phyloP scores from a whole-genome alignment of 2,113 vertebrate species.

The Himantopus leucocephalus region DNA sequence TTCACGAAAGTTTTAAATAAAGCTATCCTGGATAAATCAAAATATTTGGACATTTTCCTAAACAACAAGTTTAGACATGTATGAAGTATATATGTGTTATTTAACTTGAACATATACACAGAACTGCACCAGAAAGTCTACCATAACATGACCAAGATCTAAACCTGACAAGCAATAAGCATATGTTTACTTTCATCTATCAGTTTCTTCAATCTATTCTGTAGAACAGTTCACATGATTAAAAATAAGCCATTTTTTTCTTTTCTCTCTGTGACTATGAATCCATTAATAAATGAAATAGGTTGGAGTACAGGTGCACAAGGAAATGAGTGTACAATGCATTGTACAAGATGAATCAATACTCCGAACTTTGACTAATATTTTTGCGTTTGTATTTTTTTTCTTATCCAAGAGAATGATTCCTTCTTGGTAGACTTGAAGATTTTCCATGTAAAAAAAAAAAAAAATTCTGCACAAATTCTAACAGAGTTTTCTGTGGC shows the following conservation, averaged over 20 bases:
- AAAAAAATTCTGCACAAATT: not conserved
- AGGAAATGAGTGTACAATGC: not conserved
- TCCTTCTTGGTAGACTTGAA: not conserved
- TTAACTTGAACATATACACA: not conserved
- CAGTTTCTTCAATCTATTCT: not conserved
- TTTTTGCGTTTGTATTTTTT: not conserved
- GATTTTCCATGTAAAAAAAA: not conserved
- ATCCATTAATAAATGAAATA: not conserved
- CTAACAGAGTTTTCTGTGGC: not conserved
- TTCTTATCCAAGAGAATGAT: not conserved
- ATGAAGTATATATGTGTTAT: not conserved
- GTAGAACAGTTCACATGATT: not conserved
- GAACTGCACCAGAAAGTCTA: not conserved
- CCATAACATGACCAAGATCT: accelerated
- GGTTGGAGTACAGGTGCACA: not conserved
- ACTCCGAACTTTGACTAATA: not conserved
- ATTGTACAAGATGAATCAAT: not conserved
- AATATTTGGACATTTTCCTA: not conserved
- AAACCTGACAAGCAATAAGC: not conserved
- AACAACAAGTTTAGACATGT: not conserved
- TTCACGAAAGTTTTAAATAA: not conserved
- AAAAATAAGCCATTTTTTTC: not conserved
- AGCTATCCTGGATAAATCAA: not conserved
- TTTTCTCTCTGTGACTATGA: not conserved
- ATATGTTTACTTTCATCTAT: not conserved